Base-by-base conservation (phyloP, 1,140 invertebrate genomes). In the Antheraea mylitta region DNA sequence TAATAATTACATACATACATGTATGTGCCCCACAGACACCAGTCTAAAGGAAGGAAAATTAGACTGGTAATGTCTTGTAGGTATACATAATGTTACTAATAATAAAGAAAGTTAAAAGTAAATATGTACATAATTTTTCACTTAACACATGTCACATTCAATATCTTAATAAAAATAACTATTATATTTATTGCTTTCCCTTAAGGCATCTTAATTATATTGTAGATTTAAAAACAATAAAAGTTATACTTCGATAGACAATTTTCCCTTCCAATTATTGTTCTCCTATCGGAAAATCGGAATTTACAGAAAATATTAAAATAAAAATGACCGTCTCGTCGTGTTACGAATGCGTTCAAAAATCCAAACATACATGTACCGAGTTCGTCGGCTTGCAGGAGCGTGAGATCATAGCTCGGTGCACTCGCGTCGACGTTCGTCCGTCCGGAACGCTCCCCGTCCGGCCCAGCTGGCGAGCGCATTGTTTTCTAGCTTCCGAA, bases 391-490 rank as follows among this genome's bases (percentile, higher is more conserved):
- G 62, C 10, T 38, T 37, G 36, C 62, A 38, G 64, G 19, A 48
- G 64, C 64, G 64, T 65, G 64, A 48, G 64, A 65, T 65, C 38
- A 65, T 48, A 48, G 64, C 64, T 65, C n/a, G 64, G 18, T 48
- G 64, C 61, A 63, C 64, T 45, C 64, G 42, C 64, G 19, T 65
- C 64, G 38, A 48, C 64, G 64, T 6, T 48, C 38, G 42, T 19
- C 64, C 64, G 38, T 45, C 64, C 19, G 64, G 64, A 65, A 65
- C 38, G 64, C 38, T 10, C 59, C 18, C 18, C 59, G 59, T 60
- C 59, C 59, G 59, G 59, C 61, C 16, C 30, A 63, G 61, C 61
- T 63, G 61, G 61, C 61, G 61, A 16, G 45, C 45, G 61, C 61
- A 10, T 63, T 53, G 19, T 63, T 63, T 63, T 37, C 30, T 37